A percentile compares a stretch with the other conserved stretches of the same genome.
Evolutionary conservation across 2,113 vertebrate genomes (phyloP).

Genomic region (Cardinalis cardinalis): DNA sequence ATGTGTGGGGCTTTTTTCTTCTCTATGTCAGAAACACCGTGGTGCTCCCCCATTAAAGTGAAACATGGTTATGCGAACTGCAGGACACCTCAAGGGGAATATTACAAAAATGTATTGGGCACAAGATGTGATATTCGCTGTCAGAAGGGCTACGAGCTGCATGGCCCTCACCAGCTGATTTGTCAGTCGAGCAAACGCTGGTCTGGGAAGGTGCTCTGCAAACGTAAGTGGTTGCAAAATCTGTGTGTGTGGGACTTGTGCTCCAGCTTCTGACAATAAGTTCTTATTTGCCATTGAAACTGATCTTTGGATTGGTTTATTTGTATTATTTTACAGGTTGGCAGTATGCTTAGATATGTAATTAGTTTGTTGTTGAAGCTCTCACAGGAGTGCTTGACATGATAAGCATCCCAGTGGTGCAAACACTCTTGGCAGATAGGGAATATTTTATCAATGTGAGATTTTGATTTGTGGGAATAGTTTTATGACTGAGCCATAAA

Average conservation of each 20-base stretch:
- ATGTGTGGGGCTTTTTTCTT: not conserved
- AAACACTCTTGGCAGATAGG: not conserved
- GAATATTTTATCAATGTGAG: not conserved
- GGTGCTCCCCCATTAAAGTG: slow-evolving; percentile 94
- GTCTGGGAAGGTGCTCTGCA: slow-evolving; percentile 91
- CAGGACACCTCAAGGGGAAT: slow-evolving; percentile 83
- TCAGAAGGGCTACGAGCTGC: slow-evolving; percentile 87
- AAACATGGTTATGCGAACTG: slow-evolving; percentile 92
- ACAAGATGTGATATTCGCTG: slow-evolving; percentile 92
- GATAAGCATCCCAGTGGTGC: not conserved
- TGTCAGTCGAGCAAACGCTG: slow-evolving; percentile 92
- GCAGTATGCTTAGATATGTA: not conserved
- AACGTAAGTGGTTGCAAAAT: slow-evolving; percentile 82
- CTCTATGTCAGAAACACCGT: slow-evolving; percentile 80
- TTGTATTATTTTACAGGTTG: not conserved
- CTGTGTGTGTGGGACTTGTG: fast-evolving
- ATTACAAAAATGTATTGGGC: slow-evolving; percentile 88
- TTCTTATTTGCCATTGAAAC: not conserved
- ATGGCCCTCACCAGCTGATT: slow-evolving; percentile 83
- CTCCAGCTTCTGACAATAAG: not conserved
- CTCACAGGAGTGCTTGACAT: not conserved
- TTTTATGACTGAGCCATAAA: not conserved
- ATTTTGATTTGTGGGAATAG: not conserved
- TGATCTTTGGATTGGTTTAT: not conserved
- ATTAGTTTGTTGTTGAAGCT: not conserved